These are phyloP conservation scores for Alcis repandata DNA, from an alignment of 2,888 invertebrate genomes.

Conservation along the genomic window DNA sequence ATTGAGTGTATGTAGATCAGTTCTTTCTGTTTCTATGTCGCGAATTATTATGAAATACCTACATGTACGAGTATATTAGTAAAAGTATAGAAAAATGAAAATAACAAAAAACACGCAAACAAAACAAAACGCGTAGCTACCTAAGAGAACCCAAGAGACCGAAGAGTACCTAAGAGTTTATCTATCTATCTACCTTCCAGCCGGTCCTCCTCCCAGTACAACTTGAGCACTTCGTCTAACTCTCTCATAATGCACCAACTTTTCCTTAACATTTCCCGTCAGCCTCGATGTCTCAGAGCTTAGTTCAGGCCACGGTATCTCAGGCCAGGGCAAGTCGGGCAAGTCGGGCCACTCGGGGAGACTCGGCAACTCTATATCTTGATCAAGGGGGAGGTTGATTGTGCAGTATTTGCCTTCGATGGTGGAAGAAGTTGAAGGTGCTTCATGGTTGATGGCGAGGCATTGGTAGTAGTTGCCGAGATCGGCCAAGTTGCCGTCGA, in stretches of 20 bases:
- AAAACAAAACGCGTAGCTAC: neutral
- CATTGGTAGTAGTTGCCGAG: conserved; percentile 69
- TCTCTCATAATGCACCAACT: conserved; percentile 2
- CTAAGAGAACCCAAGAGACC: too few species aligned
- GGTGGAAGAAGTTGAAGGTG: conserved; percentile 46
- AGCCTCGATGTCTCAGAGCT: conserved; percentile 35
- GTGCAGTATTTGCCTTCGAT: conserved; percentile 73
- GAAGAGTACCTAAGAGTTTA: too few species aligned
- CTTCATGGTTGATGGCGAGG: conserved; percentile 56
- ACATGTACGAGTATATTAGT: too few species aligned
- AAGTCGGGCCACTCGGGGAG: conserved; percentile 49
- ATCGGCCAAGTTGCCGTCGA: conserved; percentile 61
- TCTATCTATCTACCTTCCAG: conserved; percentile 28
- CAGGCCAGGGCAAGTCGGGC: conserved; percentile 41
- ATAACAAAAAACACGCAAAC: too few species aligned
- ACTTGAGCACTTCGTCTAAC: conserved; percentile 19
- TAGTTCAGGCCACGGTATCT: conserved; percentile 38
- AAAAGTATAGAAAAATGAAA: too few species aligned
- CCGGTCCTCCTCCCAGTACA: conserved; percentile 14
- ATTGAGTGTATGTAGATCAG: too few species aligned
- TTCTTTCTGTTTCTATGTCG: too few species aligned
- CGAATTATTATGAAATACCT: too few species aligned
- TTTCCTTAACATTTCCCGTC: conserved; percentile 23
- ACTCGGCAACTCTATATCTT: conserved; percentile 49
- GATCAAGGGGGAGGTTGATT: conserved; percentile 59